Base-by-base conservation (phyloP, 2,797 vertebrate genomes). In the Arrhamphus sclerolepis region DNA sequence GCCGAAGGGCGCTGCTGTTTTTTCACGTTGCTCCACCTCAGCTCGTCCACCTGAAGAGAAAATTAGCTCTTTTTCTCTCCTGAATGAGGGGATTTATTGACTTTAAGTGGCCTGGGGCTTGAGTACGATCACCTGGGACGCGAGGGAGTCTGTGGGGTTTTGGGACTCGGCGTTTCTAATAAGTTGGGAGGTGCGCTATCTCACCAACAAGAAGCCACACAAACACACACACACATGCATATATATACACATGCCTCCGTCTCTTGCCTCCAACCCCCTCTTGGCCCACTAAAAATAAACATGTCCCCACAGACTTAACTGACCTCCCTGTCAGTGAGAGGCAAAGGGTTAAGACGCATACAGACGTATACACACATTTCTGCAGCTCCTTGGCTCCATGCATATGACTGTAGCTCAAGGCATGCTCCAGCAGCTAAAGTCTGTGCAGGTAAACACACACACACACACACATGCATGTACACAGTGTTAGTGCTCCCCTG, bases 271-370 rank as follows among this genome's bases (percentile, higher is more conserved):
- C 72, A 74, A 81, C 80, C 76, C 72, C 72, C 71, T 80, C 62
- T 58, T 75, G 79, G 79, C 86, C 84, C 85, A 80, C 86, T 89
- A 86, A 89, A 91, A 91, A 89, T 90, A 91, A 91, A 92, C 89
- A 91, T 75, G 80, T 88, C 86, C 87, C 87, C 85, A 73, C 78
- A 85, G 84, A 86, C 87, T 86, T 84, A 82, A 89, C 85, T 89
- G 87, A 90, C 90, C 89, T 86, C 87, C 85, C 85, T 89, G 89
- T 89, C 89, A 88, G 86, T 79, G 80, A 87, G 85, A 70, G 82
- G 83, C 78, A 72, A 89, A 85, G 87, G 86, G 84, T 91, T 90
- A 87, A 87, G 73, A 84, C 85, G 70, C 78, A 87, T 58, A 84
- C 81, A 87, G 56, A 79, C 78, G 71, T 68, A 81, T 71, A 77